Evolutionary conservation across 2,888 invertebrate species (phyloP), one percentile per base, ranked within the genome.

Genomic region (Rotaria magnacalcarata): DNA sequence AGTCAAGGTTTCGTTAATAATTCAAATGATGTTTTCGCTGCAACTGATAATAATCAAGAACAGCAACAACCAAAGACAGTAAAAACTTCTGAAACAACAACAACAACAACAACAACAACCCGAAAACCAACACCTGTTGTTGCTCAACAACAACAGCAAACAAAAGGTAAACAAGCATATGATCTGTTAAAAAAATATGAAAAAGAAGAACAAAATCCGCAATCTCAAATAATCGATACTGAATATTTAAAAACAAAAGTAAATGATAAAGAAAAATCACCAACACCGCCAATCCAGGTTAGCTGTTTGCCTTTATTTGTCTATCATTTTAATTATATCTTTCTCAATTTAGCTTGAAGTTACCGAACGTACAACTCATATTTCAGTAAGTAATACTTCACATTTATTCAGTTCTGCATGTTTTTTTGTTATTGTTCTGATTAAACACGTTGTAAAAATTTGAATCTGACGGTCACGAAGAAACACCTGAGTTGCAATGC

Each of bases 331-430:
- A 27, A 19, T 27, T 8, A 5, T 67, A 11, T 80, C 4, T 41
- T 24, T 47, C 6, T 54, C 21, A 54, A 21, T 80, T 43, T 80
- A 80, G 80, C 80, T 80, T 47, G 80, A 80, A 80, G 80, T 80
- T 24, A 80, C 80, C 4, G 80, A 80, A 47, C 80, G 80, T 41
- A 80, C 80, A 24, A 80, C 80, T 47, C 80, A 80, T n/a, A 80
- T 80, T 21, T 34, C 67, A 11, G 67, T 67, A 67, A 34, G 14
- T 24, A 24, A 24, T 24, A 52, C 3, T 16, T 52, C 8, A 52
- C 8, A 52, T 52, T 52, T 14, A 52, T 52, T 14, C 14, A 52
- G 47, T 47, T 47, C 11, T 47, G 7, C 47, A 47, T 47, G 34
- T 34, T 50, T 50, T 50, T 50, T 11, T 50, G 8, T 50, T 14